These are phyloP conservation scores for Bubo scandiacus DNA, from an alignment of 2,113 vertebrate genomes.

Conservation along the genomic window DNA sequence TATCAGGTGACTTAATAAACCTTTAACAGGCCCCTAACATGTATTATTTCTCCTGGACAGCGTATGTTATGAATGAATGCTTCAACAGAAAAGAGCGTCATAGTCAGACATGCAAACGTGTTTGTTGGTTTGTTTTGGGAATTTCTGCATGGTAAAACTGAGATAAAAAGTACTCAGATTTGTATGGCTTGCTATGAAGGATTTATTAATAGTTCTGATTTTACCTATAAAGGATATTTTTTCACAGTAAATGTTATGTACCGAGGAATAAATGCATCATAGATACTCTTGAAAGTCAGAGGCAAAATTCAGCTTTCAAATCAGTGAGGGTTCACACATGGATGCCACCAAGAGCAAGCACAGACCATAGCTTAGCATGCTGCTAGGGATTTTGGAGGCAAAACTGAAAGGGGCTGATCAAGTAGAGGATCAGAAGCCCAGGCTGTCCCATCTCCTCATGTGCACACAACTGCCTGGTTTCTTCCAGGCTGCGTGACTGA, in stretches of 20 bases:
- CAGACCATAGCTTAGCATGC: neutral
- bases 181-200: neutral
- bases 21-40: neutral
- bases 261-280: neutral
- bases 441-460: neutral
- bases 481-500: neutral
- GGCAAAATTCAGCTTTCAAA: neutral
- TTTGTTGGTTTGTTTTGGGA: neutral
- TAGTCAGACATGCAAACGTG: neutral
- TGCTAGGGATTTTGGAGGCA: neutral
- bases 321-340: neutral
- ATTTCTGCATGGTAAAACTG: neutral
- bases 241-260: neutral
- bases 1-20: neutral
- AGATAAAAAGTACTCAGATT: neutral
- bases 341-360: neutral
- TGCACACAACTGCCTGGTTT: neutral
- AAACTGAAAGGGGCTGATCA: neutral
- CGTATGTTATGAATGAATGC: neutral
- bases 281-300: neutral
- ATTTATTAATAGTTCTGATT: neutral
- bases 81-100: neutral
- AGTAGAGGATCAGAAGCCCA: neutral
- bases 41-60: neutral
- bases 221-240: neutral